A percentile compares a stretch with the other conserved stretches of the same genome.
Evolutionary conservation across 2,888 invertebrate genomes (phyloP).

Genomic region (Leptogaster cylindrica): DNA sequence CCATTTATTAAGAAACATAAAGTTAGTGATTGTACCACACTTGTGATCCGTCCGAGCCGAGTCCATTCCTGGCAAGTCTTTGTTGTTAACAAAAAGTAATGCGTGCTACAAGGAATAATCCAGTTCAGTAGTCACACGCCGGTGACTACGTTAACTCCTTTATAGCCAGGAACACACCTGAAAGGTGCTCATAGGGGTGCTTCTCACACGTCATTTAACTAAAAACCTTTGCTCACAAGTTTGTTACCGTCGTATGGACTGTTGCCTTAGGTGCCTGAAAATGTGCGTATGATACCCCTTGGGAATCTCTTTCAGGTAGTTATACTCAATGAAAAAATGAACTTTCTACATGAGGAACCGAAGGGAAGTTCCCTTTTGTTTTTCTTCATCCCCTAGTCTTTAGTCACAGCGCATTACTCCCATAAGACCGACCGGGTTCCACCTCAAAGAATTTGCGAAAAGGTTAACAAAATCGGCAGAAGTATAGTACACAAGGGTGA

Average conservation of each 20-base stretch:
- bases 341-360: not conserved
- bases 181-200: constrained; percentile 2
- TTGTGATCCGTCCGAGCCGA: not conserved
- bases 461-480: constrained; percentile 24
- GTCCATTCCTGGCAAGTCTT: not conserved
- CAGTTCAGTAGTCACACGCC: constrained; percentile 23
- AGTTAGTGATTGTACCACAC: not conserved
- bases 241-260: constrained; percentile 26
- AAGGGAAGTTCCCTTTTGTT: constrained; percentile 26
- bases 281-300: not conserved
- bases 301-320: constrained; percentile 18
- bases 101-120: constrained; percentile 6
- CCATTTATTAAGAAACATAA: not conserved
- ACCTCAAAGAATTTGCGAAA: constrained; percentile 32
- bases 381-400: constrained; percentile 9
- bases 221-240: constrained; percentile 32
- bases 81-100: constrained; percentile 16
- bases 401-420: constrained; percentile 25
- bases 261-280: constrained; percentile 8
- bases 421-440: constrained; percentile 4
- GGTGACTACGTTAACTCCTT: constrained; percentile 21
- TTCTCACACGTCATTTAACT: constrained; percentile 36
- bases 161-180: constrained; percentile 21
- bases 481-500: constrained; percentile 4
- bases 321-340: constrained; percentile 2